These are phyloP conservation scores for Anoncus sp. DNA, from an alignment of 2,888 invertebrate genomes.

Conservation along the genomic window DNA sequence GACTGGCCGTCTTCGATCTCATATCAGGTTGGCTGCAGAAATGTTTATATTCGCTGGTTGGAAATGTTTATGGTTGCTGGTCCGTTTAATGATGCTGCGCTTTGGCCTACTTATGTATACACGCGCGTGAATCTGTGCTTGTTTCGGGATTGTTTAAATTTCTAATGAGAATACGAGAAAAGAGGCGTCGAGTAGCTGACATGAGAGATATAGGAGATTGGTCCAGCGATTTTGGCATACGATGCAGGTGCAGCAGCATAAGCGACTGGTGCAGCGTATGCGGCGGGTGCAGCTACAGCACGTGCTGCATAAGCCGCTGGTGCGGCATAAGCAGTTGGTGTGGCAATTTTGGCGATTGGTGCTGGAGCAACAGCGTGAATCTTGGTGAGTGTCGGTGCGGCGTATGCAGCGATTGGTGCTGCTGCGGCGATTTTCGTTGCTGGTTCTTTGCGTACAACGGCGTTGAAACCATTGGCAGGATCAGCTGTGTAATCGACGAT, in stretches of 20 bases:
- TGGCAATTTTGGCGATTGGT: conserved; percentile 84
- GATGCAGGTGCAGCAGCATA: conserved; percentile 82
- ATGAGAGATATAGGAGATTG: conserved; percentile 68
- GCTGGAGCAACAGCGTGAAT: conserved; percentile 68
- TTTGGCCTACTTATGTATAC: too few species aligned
- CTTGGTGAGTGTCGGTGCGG: conserved; percentile 53
- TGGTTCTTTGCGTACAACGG: conserved; percentile 73
- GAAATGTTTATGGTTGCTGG: too few species aligned
- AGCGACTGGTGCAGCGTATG: conserved; percentile 77
- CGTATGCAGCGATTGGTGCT: conserved; percentile 73
- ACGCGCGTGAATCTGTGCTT: neutral
- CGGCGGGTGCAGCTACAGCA: conserved; percentile 20
- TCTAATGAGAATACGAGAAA: conserved; percentile 68
- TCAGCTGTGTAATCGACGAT: conserved; percentile 74
- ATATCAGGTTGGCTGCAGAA: neutral
- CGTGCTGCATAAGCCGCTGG: conserved; percentile 87
- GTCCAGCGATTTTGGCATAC: conserved; percentile 78
- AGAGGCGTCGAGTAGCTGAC: conserved; percentile 69
- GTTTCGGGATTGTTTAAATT: neutral
- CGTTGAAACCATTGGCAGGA: conserved; percentile 73
- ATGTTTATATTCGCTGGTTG: neutral
- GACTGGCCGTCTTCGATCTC: too few species aligned
- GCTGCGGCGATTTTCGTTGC: conserved; percentile 80
- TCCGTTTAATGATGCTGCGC: neutral
- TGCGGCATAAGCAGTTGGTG: conserved; percentile 85